Percentiles rank a stretch among this genome's conserved stretches.
Conservation (phyloP, 2,888 invertebrate species). For the Vanessa cardui region DNA sequence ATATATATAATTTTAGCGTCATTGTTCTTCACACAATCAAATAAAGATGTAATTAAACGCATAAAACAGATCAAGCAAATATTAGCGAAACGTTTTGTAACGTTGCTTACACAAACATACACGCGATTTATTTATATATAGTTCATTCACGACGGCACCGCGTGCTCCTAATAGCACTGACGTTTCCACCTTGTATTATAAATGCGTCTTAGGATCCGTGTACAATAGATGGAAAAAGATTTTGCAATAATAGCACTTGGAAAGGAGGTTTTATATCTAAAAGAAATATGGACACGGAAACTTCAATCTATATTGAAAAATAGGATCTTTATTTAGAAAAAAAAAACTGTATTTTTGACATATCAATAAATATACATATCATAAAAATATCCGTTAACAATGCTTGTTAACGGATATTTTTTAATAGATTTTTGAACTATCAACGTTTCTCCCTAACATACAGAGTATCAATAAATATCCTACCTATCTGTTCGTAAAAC, state of each 20-base stretch:
- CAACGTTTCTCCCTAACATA: too few relatives aligned
- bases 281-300: not conserved
- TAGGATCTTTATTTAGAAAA: too few relatives aligned
- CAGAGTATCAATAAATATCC: too few relatives aligned
- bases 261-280: too few relatives aligned
- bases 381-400: too few relatives aligned
- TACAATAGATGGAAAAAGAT: not conserved
- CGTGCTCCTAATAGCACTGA: slow-evolving; percentile 21
- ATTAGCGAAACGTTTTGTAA: not conserved
- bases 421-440: too few relatives aligned
- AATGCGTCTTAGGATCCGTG: not conserved
- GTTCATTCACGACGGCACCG: slow-evolving; percentile 17
- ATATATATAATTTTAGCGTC: too few relatives aligned
- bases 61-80: not conserved
- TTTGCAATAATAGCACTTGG: not conserved
- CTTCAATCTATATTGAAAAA: not conserved
- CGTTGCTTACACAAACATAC: not conserved
- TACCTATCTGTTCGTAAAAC: too few relatives aligned
- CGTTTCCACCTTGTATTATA: slow-evolving; percentile 5
- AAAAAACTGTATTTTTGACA: too few relatives aligned
- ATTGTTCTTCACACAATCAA: not conserved
- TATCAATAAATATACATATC: too few relatives aligned
- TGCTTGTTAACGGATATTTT: too few relatives aligned
- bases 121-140: slow-evolving; percentile 1
- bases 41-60: not conserved